A percentile compares a stretch with the other conserved stretches of the same genome.
These are phyloP conservation scores for Lordiphosa andalusiaca DNA, from an alignment of 2,888 invertebrate genomes.

Conservation along the genomic window DNA sequence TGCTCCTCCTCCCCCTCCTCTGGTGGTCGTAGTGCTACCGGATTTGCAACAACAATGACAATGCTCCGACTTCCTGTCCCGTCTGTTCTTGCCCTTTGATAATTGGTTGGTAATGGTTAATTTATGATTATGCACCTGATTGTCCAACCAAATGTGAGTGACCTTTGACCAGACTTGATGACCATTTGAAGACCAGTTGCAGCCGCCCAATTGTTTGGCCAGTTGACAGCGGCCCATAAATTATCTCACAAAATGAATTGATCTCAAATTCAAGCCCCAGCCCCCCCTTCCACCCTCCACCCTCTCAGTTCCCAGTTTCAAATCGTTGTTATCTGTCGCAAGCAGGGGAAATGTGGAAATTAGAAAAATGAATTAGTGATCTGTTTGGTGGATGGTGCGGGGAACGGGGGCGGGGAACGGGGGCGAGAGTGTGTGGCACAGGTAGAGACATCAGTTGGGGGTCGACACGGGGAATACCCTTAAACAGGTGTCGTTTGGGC, in stretches of 20 bases:
- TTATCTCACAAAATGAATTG: conserved; percentile 71
- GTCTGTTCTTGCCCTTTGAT: conserved; percentile 25
- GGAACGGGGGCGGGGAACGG: no score
- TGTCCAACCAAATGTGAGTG: conserved; percentile 59
- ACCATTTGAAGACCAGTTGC: conserved; percentile 76
- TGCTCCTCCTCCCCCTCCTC: no score
- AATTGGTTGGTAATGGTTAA: conserved; percentile 70
- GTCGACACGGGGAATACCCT: background rate
- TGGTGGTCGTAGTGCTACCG: no score
- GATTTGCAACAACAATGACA: no score
- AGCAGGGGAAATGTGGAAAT: conserved; percentile 63
- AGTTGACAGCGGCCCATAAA: conserved; percentile 75
- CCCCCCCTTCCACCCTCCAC: no score
- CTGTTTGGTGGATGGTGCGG: conserved; percentile 7
- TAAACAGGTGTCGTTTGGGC: no score
- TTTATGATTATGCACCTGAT: conserved; percentile 65
- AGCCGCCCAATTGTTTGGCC: conserved; percentile 69
- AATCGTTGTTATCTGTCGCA: conserved; percentile 50
- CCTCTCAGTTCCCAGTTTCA: background rate
- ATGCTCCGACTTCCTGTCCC: background rate
- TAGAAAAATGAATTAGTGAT: conserved; percentile 69
- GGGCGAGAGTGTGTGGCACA: no score
- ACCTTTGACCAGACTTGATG: conserved; percentile 55
- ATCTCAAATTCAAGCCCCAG: conserved; percentile 15
- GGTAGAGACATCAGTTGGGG: no score